Evolutionary conservation across 2,113 vertebrate genomes (phyloP), one percentile per base, ranked within the genome.

Genomic region (Xenopus laevis): DNA sequence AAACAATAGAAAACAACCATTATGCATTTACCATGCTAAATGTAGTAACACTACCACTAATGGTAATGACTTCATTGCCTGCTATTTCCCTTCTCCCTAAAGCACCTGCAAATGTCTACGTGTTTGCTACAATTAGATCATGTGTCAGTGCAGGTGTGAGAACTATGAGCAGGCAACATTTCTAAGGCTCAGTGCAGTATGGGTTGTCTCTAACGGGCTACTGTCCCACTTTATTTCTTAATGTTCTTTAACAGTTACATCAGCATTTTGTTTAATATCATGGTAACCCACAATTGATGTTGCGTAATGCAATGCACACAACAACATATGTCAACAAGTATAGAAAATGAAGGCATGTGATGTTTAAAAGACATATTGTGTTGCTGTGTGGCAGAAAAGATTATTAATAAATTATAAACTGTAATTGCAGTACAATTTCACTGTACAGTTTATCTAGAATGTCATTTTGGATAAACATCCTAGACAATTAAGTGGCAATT

Each of bases 71-170:
- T 44, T 65, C 69, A 59, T 61, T 71, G 20, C 60, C 53, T 33
- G 71, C 23, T 57, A 21, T 53, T 65, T 57, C 71, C 30, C 30
- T 64, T 64, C 30, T 73, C 71, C 71, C 64, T 33, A 58, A 57
- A 45, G 50, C 71, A 73, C 71, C 71, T 73, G 62, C 62, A 58
- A 16, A 21, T 73, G 65, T 65, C 57, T 65, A 58, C 65, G 64
- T 73, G 58, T 65, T 73, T 73, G 27, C 71, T 73, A 50, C 71
- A 73, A 58, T 73, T 65, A 73, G 71, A 57, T 73, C 71, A 73
- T 65, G 50, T 40, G 33, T 17, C 30, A 73, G 46, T 73, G 71
- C 62, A 65, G 71, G 71, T 73, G 71, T 73, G 30, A 58, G 71
- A 65, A 73, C 23, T 53, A 52, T 50, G 62, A 73, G 57, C 9